A percentile compares a stretch with the other conserved stretches of the same genome.
These are phyloP conservation scores for Coelinius sp. DNA, from an alignment of 2,888 invertebrate genomes.

Conservation along the genomic window DNA sequence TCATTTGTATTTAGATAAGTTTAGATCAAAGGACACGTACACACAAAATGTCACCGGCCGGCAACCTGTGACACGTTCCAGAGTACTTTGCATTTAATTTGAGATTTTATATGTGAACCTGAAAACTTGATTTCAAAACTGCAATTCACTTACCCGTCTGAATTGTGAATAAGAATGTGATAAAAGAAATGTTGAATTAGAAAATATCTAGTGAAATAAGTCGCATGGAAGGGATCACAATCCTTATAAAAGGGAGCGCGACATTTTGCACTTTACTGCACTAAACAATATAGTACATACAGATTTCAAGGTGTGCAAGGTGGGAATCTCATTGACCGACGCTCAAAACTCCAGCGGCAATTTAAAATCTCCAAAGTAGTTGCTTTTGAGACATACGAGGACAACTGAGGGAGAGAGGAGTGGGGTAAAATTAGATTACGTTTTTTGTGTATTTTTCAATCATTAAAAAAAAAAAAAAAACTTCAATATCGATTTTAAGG, in stretches of 20 bases:
- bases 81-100: neutral
- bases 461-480: too few species aligned
- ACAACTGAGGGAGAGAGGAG: too few species aligned
- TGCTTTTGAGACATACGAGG: too few species aligned
- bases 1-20: neutral
- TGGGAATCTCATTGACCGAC: neutral
- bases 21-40: conserved; percentile 29
- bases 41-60: conserved; percentile 38
- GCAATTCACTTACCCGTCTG: neutral
- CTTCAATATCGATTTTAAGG: too few species aligned
- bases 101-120: neutral
- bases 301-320: neutral
- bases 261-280: neutral
- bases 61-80: conserved; percentile 16
- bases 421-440: too few species aligned
- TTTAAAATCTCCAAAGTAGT: too few species aligned
- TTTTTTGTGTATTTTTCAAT: too few species aligned
- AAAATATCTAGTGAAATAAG: neutral
- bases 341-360: neutral
- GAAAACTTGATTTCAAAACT: neutral
- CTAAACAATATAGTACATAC: neutral
- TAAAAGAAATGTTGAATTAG: neutral
- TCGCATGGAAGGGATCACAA: neutral
- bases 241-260: neutral
- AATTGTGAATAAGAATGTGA: neutral